Conservation (phyloP, 2,797 vertebrate genomes). For the Pantherophis alleghaniensis region DNA sequence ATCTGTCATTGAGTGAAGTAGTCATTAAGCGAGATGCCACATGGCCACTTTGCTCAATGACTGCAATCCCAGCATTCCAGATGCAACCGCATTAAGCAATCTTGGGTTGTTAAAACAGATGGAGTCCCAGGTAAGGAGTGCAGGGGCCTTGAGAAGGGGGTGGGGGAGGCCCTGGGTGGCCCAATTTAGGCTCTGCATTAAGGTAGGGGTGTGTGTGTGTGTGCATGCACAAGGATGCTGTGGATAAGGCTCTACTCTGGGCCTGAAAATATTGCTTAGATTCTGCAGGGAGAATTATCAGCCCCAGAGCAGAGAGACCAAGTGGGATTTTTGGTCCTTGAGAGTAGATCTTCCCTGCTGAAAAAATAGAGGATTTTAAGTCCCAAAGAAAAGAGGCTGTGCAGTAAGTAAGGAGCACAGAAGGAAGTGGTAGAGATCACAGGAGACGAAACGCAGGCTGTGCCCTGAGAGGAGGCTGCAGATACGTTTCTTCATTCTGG, state of each 20-base stretch:
- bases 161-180: neutral
- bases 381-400: neutral
- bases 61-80: neutral
- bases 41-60: neutral
- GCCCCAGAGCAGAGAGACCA: neutral
- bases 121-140: neutral
- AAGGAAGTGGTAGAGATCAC: neutral
- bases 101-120: neutral
- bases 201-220: neutral
- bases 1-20: neutral
- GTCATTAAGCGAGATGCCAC: neutral
- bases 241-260: neutral
- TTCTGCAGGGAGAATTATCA: neutral
- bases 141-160: neutral
- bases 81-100: neutral
- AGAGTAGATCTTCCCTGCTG: neutral
- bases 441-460: neutral
- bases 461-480: neutral
- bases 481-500: neutral
- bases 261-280: neutral
- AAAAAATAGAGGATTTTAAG: neutral
- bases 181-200: neutral
- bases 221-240: neutral
- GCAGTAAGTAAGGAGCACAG: neutral
- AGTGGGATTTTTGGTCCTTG: neutral